Evolutionary conservation across 2,113 vertebrate species (phyloP), one percentile per base, ranked within the genome.

Genomic region (Gobius niger): DNA sequence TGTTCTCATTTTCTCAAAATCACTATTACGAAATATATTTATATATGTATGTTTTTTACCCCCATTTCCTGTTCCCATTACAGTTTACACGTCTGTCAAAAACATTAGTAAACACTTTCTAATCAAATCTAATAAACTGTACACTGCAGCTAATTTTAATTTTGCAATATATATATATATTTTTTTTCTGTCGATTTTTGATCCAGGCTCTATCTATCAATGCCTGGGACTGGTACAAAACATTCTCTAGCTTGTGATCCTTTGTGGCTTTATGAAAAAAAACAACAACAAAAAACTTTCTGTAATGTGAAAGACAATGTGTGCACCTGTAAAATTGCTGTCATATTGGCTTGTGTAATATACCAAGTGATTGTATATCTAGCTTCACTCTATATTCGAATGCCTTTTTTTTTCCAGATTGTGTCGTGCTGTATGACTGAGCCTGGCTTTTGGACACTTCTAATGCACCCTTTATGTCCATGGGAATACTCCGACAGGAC

Each of bases 301-400:
- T 44, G 42, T 9, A 64, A 50, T 60, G n/a, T 16, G 14, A 18
- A 65, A 6, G 47, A 8, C 10, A 65, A 68, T 41, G 4, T 15
- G 44, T 2, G 1, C n/a, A 40, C n/a, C 34, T 70, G 67, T 65
- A 47, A 59, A 65, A 2, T 9, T 2, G 13, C 10, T 41, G 50
- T 56, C 51, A 14, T 12, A 62, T 65, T 18, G 80, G 7, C 14
- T 41, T 88, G 75, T 78, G 70, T 71, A 82, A 82, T 80, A 79
- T 54, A 63, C 9, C 4, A 6, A 46, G 44, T 68, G 60, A 63
- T 34, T 34, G 24, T 34, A 34, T 60, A 40, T 72, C 73, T 44
- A 69, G 65, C 68, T 24, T 77, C 53, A 12, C 44, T 68, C 53
- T 68, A 8, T 64, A 42, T 67, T 68, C 49, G 44, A 41, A 44